phyloP scores from a whole-genome alignment of 2,888 invertebrate genomes.

The Sinhomidia bicolor region DNA sequence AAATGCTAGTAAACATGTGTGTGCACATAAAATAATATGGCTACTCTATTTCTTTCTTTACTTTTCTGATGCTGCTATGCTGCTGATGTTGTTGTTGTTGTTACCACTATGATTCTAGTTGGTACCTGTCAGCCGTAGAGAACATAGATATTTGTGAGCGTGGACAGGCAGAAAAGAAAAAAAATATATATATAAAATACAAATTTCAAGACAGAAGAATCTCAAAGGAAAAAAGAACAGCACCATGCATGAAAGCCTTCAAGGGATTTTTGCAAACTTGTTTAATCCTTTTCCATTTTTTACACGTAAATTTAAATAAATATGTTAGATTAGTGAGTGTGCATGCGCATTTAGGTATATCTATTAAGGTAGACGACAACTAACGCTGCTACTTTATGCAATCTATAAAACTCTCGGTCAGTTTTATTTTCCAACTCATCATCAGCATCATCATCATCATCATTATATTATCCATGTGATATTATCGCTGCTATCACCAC shows the following conservation, averaged over 20 bases:
- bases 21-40: constrained; percentile 26
- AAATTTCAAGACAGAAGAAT: constrained; percentile 1
- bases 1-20: constrained; percentile 10
- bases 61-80: not conserved
- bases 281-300: constrained; percentile 63
- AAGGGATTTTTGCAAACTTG: constrained; percentile 73
- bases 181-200: no score
- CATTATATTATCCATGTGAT: constrained; percentile 39
- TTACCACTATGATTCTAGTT: constrained; percentile 11
- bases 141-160: constrained; percentile 42
- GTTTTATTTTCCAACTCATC: constrained; percentile 32
- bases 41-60: not conserved
- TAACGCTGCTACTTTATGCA: not conserved
- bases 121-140: constrained; percentile 45
- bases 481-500: constrained; percentile 49
- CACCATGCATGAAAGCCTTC: constrained; percentile 61
- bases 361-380: constrained; percentile 13
- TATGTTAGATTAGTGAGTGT: constrained; percentile 18
- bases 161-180: constrained; percentile 27
- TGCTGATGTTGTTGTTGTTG: not conserved
- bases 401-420: constrained; percentile 25
- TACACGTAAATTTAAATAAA: constrained; percentile 46
- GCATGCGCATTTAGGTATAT: constrained; percentile 3
- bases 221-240: constrained; percentile 16
- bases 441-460: not conserved